These are phyloP conservation scores for Diplazon laetatorius DNA, from an alignment of 2,888 invertebrate genomes.

Conservation along the genomic window DNA sequence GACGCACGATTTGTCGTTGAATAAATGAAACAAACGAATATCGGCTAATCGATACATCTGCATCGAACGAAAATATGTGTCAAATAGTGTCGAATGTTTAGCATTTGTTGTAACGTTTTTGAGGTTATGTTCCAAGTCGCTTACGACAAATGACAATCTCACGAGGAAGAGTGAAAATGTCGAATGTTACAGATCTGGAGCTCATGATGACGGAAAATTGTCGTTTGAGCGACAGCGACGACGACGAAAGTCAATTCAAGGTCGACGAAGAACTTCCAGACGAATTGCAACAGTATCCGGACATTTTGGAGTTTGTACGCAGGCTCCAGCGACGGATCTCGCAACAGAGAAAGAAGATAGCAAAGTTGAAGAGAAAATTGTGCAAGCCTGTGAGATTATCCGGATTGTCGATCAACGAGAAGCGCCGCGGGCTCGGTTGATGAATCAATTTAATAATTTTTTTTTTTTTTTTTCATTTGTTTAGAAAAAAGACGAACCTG, in stretches of 20 bases:
- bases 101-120: background rate
- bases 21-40: background rate
- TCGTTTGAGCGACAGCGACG: conserved; percentile 69
- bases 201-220: conserved; percentile 63
- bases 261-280: conserved; percentile 69
- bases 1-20: background rate
- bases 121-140: conserved; percentile 8
- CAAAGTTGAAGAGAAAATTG: conserved; percentile 85
- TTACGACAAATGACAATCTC: conserved; percentile 18
- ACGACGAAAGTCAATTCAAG: conserved; percentile 68
- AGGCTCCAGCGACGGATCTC: conserved; percentile 85
- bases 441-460: background rate
- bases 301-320: conserved; percentile 85
- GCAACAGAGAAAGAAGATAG: conserved; percentile 85
- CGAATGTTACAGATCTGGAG: conserved; percentile 40
- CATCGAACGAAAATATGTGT: background rate
- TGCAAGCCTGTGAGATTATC: conserved; percentile 83
- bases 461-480: too few relatives aligned
- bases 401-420: background rate
- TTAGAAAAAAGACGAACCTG: conserved; percentile 68
- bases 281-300: conserved; percentile 85
- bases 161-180: conserved; percentile 4
- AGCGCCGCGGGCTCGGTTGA: background rate
- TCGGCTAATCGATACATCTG: background rate
- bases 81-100: background rate